phyloP scores from a whole-genome alignment of 2,888 invertebrate genomes.

The Salticus scenicus region DNA sequence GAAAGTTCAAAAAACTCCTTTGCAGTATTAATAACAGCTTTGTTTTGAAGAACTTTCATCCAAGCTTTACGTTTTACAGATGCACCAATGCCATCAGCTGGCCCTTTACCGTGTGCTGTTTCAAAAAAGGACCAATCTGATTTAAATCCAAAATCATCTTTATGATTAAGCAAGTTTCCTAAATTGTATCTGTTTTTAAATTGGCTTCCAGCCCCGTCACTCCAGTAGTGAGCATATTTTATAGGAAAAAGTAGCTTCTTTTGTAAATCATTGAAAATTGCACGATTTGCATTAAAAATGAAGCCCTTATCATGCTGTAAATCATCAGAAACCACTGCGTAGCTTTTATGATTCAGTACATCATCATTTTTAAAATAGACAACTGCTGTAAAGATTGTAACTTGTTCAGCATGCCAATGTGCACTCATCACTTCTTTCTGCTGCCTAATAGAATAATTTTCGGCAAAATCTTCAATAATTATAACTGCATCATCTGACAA shows the following conservation, averaged over 20 bases:
- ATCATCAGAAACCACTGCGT: neutral
- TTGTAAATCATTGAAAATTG: neutral
- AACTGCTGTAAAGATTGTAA: conserved; percentile 12
- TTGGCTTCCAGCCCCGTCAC: conserved; percentile 7
- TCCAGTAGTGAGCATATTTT: conserved; percentile 14
- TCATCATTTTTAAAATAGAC: neutral
- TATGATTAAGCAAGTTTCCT: conserved; percentile 27
- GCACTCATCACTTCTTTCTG: conserved; percentile 16
- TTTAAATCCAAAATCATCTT: conserved; percentile 11
- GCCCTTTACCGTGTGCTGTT: conserved; percentile 19
- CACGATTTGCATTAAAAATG: neutral
- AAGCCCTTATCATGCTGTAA: neutral
- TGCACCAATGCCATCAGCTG: conserved; percentile 16
- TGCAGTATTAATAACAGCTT: conserved; percentile 6
- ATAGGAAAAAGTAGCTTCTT: neutral
- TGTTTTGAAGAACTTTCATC: neutral
- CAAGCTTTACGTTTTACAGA: neutral
- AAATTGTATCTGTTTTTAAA: conserved; percentile 28
- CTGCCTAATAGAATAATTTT: conserved; percentile 10
- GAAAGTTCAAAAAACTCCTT: neutral
- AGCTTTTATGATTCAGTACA: neutral
- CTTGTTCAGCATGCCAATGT: neutral
- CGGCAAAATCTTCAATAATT: conserved; percentile 18
- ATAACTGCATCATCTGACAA: neutral
- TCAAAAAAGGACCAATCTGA: conserved; percentile 21